Conservation (phyloP, 2,888 invertebrate genomes). For the Orthosia cruda region DNA sequence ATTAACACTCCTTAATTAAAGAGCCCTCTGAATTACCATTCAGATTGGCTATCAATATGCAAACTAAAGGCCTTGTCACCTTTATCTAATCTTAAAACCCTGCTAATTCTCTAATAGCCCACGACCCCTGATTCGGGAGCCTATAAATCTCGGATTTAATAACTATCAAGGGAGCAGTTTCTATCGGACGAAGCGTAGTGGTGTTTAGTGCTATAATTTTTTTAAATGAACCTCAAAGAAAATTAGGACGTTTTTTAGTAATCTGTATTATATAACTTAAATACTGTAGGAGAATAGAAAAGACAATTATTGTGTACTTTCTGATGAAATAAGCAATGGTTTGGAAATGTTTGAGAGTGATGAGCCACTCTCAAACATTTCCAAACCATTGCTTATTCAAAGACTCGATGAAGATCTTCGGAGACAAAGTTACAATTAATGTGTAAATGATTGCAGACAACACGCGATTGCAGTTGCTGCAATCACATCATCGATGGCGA, state of each 20-base stretch:
- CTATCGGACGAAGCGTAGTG: conserved; percentile 62
- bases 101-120: conserved; percentile 75
- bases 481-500: too few relatives aligned
- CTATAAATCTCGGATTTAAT: conserved; percentile 79
- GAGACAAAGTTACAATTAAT: too few relatives aligned
- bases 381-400: too few relatives aligned
- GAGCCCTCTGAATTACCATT: conserved; percentile 19
- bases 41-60: conserved; percentile 45
- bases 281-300: too few relatives aligned
- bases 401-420: too few relatives aligned
- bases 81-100: conserved; percentile 59
- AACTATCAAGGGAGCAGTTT: conserved; percentile 78
- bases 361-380: too few relatives aligned
- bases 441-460: too few relatives aligned
- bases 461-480: too few relatives aligned
- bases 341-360: too few relatives aligned
- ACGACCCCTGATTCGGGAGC: conserved; percentile 70
- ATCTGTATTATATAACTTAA: neutral
- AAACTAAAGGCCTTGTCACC: conserved; percentile 36
- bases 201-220: conserved; percentile 47
- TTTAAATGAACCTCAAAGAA: neutral
- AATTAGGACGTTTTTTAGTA: neutral
- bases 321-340: too few relatives aligned
- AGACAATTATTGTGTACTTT: too few relatives aligned
- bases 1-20: conserved; percentile 13